Conservation (phyloP, 2,797 vertebrate species). For the Sphenopsis melanotis region DNA sequence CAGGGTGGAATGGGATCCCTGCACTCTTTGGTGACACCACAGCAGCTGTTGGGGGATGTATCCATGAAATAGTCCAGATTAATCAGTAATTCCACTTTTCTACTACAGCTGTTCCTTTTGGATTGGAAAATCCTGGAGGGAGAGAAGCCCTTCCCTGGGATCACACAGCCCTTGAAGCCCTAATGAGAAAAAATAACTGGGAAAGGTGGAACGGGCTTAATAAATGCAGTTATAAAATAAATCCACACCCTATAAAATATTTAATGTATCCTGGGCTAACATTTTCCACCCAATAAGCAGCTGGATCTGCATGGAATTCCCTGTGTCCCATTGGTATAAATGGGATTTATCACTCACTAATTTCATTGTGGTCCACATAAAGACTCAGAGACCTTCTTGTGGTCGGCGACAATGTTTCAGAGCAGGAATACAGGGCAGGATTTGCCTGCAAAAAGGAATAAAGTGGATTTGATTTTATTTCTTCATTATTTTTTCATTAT, state of each 20-base stretch:
- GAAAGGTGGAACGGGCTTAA: neutral
- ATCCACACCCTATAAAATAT: neutral
- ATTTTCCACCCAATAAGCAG: neutral
- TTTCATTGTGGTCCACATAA: rapidly evolving
- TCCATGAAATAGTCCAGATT: neutral
- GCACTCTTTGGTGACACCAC: rapidly evolving
- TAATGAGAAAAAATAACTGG: rapidly evolving
- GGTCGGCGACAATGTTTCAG: rapidly evolving
- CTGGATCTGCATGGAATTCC: rapidly evolving
- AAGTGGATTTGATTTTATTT: neutral
- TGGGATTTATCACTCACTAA: neutral
- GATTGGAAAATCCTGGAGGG: neutral
- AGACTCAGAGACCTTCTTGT: neutral
- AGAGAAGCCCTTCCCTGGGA: neutral
- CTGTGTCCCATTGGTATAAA: rapidly evolving
- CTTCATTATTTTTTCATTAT: rapidly evolving
- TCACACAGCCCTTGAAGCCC: neutral
- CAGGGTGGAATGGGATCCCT: neutral
- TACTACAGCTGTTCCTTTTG: neutral
- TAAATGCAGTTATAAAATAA: neutral
- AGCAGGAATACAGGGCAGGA: rapidly evolving
- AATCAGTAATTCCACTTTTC: neutral
- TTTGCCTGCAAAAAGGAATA: neutral
- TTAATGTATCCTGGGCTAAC: neutral
- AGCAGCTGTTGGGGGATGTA: too few species aligned